These are phyloP conservation scores for Erpobdella octoculata DNA, from an alignment of 2,888 invertebrate genomes.

Conservation along the genomic window DNA sequence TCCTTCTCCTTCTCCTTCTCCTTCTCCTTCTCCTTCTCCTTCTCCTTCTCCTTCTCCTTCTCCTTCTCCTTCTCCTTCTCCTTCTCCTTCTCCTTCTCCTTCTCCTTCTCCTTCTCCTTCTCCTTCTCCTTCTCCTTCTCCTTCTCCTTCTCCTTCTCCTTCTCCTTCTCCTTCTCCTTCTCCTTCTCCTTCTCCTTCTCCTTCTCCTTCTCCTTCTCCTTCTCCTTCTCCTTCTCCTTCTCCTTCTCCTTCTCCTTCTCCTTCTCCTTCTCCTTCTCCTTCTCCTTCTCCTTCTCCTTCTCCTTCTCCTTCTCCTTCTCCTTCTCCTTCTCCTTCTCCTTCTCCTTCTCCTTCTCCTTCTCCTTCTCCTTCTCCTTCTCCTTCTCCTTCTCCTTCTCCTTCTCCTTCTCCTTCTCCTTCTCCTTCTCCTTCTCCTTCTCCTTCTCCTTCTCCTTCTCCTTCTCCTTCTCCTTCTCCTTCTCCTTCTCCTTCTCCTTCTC, in stretches of 20 bases:
- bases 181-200: slow-evolving; percentile 24
- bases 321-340: not conserved
- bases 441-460: not conserved
- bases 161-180: slow-evolving; percentile 23
- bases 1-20: slow-evolving; percentile 25
- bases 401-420: not conserved
- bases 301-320: slow-evolving; percentile 5
- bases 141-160: slow-evolving; percentile 24
- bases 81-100: slow-evolving; percentile 9
- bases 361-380: not conserved
- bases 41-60: slow-evolving; percentile 16
- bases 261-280: slow-evolving; percentile 20
- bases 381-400: not conserved
- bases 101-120: slow-evolving; percentile 25
- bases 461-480: not conserved
- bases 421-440: not conserved
- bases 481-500: not conserved
- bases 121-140: slow-evolving; percentile 21
- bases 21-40: slow-evolving; percentile 11
- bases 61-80: slow-evolving; percentile 24
- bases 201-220: slow-evolving; percentile 21
- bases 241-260: slow-evolving; percentile 22
- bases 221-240: slow-evolving; percentile 23
- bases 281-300: slow-evolving; percentile 18
- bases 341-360: not conserved